A percentile compares a stretch with the other conserved stretches of the same genome.
Evolutionary conservation across 2,888 invertebrate genomes (phyloP).

Genomic region (Lepidochitona cinerea): DNA sequence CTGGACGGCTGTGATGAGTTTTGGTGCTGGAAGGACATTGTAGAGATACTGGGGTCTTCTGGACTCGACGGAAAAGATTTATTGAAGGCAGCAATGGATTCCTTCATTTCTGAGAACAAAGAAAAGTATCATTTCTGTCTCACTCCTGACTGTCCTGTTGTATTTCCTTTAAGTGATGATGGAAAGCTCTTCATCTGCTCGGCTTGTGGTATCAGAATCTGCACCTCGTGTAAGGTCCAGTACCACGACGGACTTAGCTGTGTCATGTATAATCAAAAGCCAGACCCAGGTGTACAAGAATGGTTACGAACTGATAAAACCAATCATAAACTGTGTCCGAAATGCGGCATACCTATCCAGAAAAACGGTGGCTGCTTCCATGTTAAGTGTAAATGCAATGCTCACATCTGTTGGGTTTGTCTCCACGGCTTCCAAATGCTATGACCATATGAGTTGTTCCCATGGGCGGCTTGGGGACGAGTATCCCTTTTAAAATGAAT

Average conservation of each 20-base stretch:
- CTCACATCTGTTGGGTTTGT: slow-evolving; percentile 62
- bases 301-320: slow-evolving; percentile 44
- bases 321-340: slow-evolving; percentile 52
- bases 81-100: slow-evolving; percentile 36
- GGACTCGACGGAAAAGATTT: slow-evolving; percentile 27
- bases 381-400: slow-evolving; percentile 52
- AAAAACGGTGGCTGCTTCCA: slow-evolving; percentile 61
- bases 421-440: slow-evolving; percentile 35
- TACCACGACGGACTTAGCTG: slow-evolving; percentile 58
- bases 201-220: slow-evolving; percentile 42
- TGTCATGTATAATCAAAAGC: slow-evolving; percentile 35
- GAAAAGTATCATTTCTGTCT: slow-evolving; percentile 47
- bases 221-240: slow-evolving; percentile 51
- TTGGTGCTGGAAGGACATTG: slow-evolving; percentile 45
- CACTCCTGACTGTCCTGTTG: slow-evolving; percentile 57
- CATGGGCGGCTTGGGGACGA: slow-evolving; percentile 4
- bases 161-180: slow-evolving; percentile 45
- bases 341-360: slow-evolving; percentile 50
- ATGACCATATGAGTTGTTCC: slow-evolving; percentile 39
- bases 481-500: too few relatives aligned
- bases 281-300: slow-evolving; percentile 25
- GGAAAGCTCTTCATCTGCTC: slow-evolving; percentile 40
- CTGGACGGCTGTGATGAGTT: slow-evolving; percentile 42
- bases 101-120: slow-evolving; percentile 40
- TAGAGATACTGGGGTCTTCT: slow-evolving; percentile 24